Evolutionary conservation across 2,113 vertebrate genomes (phyloP), one percentile per base, ranked within the genome.

Genomic region (Rostratula benghalensis): DNA sequence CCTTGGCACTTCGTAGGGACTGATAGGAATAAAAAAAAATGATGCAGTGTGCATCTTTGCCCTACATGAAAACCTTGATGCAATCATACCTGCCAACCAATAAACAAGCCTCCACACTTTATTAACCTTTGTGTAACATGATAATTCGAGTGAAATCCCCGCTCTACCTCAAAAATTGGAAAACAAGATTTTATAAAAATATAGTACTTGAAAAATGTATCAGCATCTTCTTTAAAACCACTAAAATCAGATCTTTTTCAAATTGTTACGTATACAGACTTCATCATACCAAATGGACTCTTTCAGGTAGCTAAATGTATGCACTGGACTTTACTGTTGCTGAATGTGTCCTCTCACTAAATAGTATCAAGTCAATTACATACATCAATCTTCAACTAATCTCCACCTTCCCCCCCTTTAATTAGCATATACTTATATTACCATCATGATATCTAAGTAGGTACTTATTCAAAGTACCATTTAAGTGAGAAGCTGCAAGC

Each of bases 401-500:
- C 89, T 80, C 87, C 73, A 22, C 30, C 16, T 10, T 6, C 31
- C 53, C 14, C 51, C 43, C 93, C 56, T 82, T 91, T 57, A 82
- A 91, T 80, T 39, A 77, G 5, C 21, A 71, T 5, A 24, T 74
- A 68, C 78, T 84, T 76, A 61, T 48, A 37, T 33, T 64, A 35
- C 25, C 51, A 56, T 71, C 35, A 37, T 74, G 31, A 63, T 70
- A 89, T 73, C 96, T 97, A 73, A 54, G 64, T 12, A 68, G 35
- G 46, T 30, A 59, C 69, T 92, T 74, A 70, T 81, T 71, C 33
- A 50, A 78, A 37, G 46, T 6, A 59, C 19, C 9, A 68, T 12
- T 94, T 87, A 99, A 60, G 98, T 96, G 68, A 96, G 31, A 93
- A 99, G 98, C 12, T 98, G 99, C 84, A 99, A 98, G 7, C 99